Base-by-base conservation (phyloP, 2,113 vertebrate species). In the Cebidichthys violaceus region DNA sequence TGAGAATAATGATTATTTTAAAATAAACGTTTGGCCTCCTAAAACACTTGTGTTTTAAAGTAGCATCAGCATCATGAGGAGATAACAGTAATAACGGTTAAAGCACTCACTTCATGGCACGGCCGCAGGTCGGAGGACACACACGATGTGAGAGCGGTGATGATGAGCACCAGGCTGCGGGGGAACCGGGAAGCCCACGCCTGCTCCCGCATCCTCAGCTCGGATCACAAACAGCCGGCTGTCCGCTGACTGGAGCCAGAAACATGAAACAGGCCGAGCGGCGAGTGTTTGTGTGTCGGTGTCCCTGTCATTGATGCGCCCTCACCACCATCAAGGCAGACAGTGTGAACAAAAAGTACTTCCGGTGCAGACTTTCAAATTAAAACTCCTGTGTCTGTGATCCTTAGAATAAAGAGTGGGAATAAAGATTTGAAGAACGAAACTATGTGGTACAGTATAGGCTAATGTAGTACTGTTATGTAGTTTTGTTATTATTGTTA, bases 91-190 rank as follows among this genome's bases (percentile, higher is more conserved):
- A 31, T 50, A 35, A 62, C 2, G 67, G 18, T 22, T n/a, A 11
- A 39, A 31, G 64, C 61, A 43, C 90, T 89, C 76, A 94, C 93
- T 88, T 90, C 87, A 27, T 75, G 81, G 77, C 93, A 94, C 78
- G 86, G 88, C 81, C 84, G 90, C 88, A 88, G 81, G 35, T 90
- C 75, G 20, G 81, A 60, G 55, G 85, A 86, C 78, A 35, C 67
- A 0, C 82, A 52, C 14, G 89, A 62, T 67, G 71, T 31, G 45
- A 55, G 86, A 57, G 79, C 82, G 75, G 15, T 47, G 84, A 90
- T 61, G 86, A 90, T 29, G 86, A 94, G 75, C 1, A 83, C 1
- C 4, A 85, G n/a, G 83, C 87, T 90, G 60, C 86, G 83, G 81
- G 60, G 62, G 81, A 67, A 89, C 77, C 83, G 65, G 83, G 82